Conservation (phyloP, 2,888 invertebrate species). For the Chalcis sispes region DNA sequence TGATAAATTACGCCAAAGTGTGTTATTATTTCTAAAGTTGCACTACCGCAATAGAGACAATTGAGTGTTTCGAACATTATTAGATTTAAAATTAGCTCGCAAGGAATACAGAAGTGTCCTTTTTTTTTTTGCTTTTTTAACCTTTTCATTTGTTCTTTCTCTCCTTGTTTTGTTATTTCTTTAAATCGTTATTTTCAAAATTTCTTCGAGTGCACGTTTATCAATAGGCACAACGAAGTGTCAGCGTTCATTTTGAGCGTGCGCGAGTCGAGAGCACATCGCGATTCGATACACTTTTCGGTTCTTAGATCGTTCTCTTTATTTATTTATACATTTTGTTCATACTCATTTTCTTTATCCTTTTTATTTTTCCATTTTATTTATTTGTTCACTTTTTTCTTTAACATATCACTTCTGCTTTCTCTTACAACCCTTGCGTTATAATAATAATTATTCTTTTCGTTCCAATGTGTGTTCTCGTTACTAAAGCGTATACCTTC, state of each 20-base stretch:
- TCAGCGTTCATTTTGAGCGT: constrained; percentile 20
- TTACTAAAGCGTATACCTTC: constrained; percentile 55
- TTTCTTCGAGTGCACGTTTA: constrained; percentile 8
- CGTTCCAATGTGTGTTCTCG: constrained; percentile 16
- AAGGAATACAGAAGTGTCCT: constrained; percentile 28
- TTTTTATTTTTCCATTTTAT: not conserved
- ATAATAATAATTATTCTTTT: constrained; percentile 1
- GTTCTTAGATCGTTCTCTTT: not conserved
- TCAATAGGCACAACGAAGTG: constrained; percentile 25
- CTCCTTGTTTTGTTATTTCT: constrained; percentile 6
- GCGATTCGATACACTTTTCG: constrained; percentile 32
- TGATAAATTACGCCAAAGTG: constrained; percentile 66
- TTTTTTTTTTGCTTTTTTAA: constrained; percentile 6
- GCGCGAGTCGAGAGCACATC: constrained; percentile 16
- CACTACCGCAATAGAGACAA: constrained; percentile 43
- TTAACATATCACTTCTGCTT: too few relatives aligned
- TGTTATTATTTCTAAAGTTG: constrained; percentile 54
- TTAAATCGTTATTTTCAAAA: constrained; percentile 2
- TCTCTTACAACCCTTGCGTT: too few relatives aligned
- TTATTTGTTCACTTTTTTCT: constrained; percentile 9
- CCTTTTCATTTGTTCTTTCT: constrained; percentile 32
- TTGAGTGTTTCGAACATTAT: constrained; percentile 38
- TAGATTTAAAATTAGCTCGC: constrained; percentile 36
- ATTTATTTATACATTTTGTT: not conserved
- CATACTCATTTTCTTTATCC: not conserved